These are phyloP conservation scores for Olivierus martensii DNA, from an alignment of 1,140 invertebrate species.

Conservation along the genomic window DNA sequence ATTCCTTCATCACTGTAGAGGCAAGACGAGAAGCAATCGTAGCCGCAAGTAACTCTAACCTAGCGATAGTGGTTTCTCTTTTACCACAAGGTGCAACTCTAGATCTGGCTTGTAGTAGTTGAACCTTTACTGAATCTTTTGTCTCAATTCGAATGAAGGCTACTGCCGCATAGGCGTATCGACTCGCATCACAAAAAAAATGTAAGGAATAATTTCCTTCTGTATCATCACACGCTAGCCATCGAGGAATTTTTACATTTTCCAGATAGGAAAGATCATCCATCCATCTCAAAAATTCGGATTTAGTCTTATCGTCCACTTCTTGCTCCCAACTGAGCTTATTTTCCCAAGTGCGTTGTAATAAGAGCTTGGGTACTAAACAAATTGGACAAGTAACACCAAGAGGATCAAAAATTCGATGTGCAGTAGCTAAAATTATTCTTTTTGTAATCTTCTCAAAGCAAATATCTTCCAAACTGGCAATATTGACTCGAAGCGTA, in stretches of 20 bases:
- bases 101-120: constrained; percentile 4
- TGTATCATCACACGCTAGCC: background rate
- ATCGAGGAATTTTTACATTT: constrained; percentile 1
- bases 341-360: background rate
- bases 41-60: background rate
- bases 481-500: constrained; percentile 4
- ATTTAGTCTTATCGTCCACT: background rate
- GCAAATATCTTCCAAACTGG: background rate
- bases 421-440: background rate
- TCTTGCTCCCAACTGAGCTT: background rate
- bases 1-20: background rate
- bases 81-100: constrained; percentile 6
- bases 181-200: constrained; percentile 7
- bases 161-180: background rate
- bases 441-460: constrained; percentile 3
- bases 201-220: background rate
- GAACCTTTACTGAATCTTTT: constrained; percentile 7
- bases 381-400: constrained; percentile 6
- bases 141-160: constrained; percentile 5
- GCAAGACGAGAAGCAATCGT: constrained; percentile 4
- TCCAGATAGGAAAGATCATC: background rate
- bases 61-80: constrained; percentile 1
- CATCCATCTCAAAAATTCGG: constrained; percentile 6
- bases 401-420: constrained; percentile 11
- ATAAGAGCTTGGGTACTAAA: background rate